Percentiles rank a stretch among this genome's conserved stretches.
phyloP scores from a whole-genome alignment of 2,797 vertebrate genomes.

The Cyclura pinguis region DNA sequence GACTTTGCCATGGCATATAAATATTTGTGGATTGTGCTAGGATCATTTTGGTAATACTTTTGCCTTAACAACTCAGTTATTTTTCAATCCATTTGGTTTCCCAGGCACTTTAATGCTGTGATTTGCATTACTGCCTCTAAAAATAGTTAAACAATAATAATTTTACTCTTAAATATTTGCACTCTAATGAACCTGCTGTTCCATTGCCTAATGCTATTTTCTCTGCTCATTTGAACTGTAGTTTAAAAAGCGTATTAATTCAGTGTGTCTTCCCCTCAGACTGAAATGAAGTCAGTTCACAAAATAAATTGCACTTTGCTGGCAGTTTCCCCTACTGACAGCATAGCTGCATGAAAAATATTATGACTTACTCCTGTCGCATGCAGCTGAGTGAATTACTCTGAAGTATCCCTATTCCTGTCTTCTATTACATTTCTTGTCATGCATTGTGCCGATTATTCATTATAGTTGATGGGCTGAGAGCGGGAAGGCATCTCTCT shows the following conservation, averaged over 20 bases:
- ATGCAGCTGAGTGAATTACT: constrained; percentile 71
- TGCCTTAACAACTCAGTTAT: neutral
- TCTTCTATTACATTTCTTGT: constrained; percentile 68
- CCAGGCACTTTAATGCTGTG: neutral
- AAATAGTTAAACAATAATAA: neutral
- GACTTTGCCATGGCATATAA: neutral
- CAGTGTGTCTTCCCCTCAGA: constrained; percentile 45
- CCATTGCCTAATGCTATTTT: neutral
- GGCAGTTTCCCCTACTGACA: constrained; percentile 60
- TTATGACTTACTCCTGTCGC: constrained; percentile 64
- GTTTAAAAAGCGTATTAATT: constrained; percentile 52
- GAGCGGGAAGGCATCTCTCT: constrained; percentile 74
- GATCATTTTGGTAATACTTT: neutral
- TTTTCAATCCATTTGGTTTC: neutral
- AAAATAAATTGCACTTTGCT: constrained; percentile 44
- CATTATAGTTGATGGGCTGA: constrained; percentile 74
- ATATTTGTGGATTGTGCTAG: neutral
- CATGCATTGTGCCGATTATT: constrained; percentile 73
- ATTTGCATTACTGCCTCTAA: neutral
- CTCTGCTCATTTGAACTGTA: neutral
- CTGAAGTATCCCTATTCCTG: constrained; percentile 63
- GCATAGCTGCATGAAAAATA: constrained; percentile 66
- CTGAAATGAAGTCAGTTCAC: constrained; percentile 37
- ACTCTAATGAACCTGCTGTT: neutral
- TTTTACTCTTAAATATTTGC: constrained; percentile 18